Base-by-base conservation (phyloP, 2,113 vertebrate species). In the Chaetorhynchus papuensis region DNA sequence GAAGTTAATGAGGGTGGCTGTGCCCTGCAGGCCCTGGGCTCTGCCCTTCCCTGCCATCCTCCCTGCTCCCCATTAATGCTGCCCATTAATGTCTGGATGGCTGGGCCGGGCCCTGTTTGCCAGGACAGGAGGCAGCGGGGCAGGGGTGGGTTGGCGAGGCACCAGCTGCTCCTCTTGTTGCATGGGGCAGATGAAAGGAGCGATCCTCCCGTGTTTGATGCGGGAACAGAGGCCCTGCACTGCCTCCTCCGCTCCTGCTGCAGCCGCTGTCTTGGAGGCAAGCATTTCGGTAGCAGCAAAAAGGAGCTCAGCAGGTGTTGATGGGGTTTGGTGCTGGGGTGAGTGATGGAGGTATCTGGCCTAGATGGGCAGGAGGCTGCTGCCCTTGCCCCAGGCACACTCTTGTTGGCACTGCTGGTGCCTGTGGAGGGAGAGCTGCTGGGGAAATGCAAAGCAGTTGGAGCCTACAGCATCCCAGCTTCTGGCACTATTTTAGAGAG, bases 241-340 rank as follows among this genome's bases (percentile, higher is more conserved):
- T 28, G 35, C 69, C 50, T 50, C n/a, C 53, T 70, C 54, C 33
- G 15, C 69, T 69, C 37, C 75, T 0, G 1, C 44, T 53, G 57
- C n/a, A 41, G 56, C 27, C 1, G 1, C 16, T 8, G 33, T 19
- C 66, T n/a, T 4, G 0, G 28, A 68, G 47, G 39, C 0, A 0
- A 49, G 39, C 10, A 0, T 15, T 35, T 5, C 75, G 15, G 14
- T 1, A 27, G 52, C 64, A 45, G 28, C 5, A n/a, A 6, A 9
- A 13, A 54, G 27, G 26, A 80, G 47, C 9, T 8, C 3, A 30
- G 63, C 49, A 31, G 66, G n/a, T 50, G 0, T 15, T 3, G 9
- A 7, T 33, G 85, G 44, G 44, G 24, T 89, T 53, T 47, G 35
- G 57, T 4, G 9, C 64, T 45, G 3, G 20, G 26, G n/a, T 31